A percentile compares a stretch with the other conserved stretches of the same genome.
Conservation (phyloP, 2,113 vertebrate species). For the Sterna hirundo region DNA sequence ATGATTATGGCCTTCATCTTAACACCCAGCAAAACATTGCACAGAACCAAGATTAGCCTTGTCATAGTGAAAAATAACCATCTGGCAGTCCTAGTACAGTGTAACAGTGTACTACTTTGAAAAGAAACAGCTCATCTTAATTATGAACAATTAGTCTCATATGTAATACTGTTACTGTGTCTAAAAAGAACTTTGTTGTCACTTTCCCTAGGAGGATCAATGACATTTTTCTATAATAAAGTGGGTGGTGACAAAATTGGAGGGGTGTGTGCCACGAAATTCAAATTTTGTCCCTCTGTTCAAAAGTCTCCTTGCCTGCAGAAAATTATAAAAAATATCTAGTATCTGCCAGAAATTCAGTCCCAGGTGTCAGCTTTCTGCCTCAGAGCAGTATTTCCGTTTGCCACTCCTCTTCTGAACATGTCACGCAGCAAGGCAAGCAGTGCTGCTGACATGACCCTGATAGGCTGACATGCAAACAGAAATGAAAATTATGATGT, state of each 20-base stretch:
- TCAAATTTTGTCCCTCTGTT: not conserved
- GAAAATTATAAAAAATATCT: not conserved
- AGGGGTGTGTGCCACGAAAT: not conserved
- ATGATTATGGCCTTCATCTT: not conserved
- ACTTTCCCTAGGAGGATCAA: not conserved
- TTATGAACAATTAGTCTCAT: not conserved
- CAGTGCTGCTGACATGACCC: not conserved
- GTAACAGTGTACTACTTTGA: not conserved
- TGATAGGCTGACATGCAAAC: not conserved
- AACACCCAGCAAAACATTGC: not conserved
- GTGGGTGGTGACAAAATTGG: not conserved
- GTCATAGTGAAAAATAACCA: conserved; percentile 26
- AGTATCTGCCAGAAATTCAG: not conserved
- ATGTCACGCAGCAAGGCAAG: not conserved
- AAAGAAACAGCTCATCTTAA: conserved; percentile 24
- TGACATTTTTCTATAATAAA: not conserved
- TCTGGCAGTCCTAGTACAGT: not conserved
- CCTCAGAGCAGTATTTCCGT: not conserved
- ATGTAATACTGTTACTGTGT: not conserved
- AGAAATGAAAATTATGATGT: not conserved
- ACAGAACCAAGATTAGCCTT: not conserved
- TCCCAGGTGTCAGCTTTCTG: conserved; percentile 16
- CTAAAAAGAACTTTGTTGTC: not conserved
- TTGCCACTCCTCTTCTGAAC: not conserved
- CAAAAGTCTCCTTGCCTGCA: not conserved